Conservation (phyloP, 2,113 vertebrate species). For the Prionailurus bengalensis region DNA sequence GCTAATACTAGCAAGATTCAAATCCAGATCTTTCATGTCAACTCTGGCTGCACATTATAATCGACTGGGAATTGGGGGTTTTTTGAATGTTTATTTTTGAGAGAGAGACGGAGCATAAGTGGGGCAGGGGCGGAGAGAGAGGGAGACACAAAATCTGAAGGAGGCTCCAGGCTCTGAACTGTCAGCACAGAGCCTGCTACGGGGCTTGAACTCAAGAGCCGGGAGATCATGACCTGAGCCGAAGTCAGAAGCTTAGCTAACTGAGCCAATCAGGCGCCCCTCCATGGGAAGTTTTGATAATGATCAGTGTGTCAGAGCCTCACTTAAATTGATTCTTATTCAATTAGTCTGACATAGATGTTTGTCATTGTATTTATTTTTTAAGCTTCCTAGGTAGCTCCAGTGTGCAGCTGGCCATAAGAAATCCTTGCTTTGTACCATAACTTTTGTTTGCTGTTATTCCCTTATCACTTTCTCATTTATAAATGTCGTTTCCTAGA, state of each 20-base stretch:
- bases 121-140: too few relatives aligned
- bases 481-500: background rate
- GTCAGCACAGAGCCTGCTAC: too few relatives aligned
- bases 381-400: background rate
- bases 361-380: background rate
- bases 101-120: too few relatives aligned
- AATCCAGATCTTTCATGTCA: background rate
- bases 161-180: too few relatives aligned
- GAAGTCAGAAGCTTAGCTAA: too few relatives aligned
- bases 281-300: background rate
- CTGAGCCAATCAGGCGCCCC: too few relatives aligned
- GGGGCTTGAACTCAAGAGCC: too few relatives aligned
- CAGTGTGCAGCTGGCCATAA: background rate
- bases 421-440: background rate
- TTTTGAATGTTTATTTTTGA: too few relatives aligned
- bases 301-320: background rate
- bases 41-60: background rate
- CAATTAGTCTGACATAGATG: background rate
- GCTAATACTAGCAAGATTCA: background rate
- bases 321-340: background rate
- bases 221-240: too few relatives aligned
- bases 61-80: background rate
- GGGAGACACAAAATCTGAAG: too few relatives aligned
- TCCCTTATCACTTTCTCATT: background rate
- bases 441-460: background rate